Evolutionary conservation across 2,888 invertebrate genomes (phyloP).

Genomic region (Himalopsyche japonica): DNA sequence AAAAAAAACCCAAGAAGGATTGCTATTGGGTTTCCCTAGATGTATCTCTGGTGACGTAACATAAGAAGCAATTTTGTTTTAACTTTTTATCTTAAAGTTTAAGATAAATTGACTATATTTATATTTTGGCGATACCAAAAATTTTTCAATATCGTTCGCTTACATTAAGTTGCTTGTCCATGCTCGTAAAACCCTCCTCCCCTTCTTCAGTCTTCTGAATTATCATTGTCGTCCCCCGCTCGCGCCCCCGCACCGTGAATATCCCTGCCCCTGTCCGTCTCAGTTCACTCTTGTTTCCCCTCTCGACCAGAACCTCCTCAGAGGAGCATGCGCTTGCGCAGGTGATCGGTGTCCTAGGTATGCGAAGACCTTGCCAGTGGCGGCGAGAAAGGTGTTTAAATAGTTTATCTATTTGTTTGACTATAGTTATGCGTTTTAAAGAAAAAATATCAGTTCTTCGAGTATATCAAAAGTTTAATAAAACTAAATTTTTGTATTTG

Average conservation of each 20-base stretch:
- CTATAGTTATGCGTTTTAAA: too few relatives aligned
- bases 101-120: too few relatives aligned
- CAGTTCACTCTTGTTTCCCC: background rate
- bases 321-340: constrained; percentile 11
- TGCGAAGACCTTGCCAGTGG: constrained; percentile 2
- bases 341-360: constrained; percentile 24
- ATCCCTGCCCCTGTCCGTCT: background rate
- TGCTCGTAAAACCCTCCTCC: background rate
- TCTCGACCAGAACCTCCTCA: background rate
- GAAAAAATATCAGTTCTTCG: too few relatives aligned
- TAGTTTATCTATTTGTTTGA: too few relatives aligned
- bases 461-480: too few relatives aligned
- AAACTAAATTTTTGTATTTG: too few relatives aligned
- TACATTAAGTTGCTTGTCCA: background rate
- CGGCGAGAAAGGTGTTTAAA: background rate
- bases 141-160: background rate
- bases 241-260: background rate
- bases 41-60: too few relatives aligned
- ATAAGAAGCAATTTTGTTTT: too few relatives aligned
- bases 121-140: too few relatives aligned
- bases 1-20: too few relatives aligned
- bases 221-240: background rate
- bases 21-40: too few relatives aligned
- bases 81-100: too few relatives aligned
- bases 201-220: background rate